phyloP scores from a whole-genome alignment of 2,113 vertebrate species.

The Campylorhamphus procurvoides region DNA sequence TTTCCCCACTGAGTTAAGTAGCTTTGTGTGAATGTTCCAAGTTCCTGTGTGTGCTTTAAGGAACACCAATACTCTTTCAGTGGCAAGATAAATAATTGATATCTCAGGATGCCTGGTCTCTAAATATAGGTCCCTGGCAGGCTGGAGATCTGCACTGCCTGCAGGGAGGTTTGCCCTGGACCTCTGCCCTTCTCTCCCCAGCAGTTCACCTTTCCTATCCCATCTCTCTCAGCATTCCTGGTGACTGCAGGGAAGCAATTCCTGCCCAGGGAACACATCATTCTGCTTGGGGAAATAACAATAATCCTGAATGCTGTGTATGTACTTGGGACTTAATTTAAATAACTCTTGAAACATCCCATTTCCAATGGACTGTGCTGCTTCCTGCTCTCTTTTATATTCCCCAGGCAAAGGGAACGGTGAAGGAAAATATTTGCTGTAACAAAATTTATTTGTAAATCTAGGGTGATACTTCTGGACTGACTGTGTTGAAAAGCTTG shows the following conservation, averaged over 20 bases:
- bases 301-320: not conserved
- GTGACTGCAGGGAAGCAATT: not conserved
- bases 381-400: not conserved
- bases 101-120: not conserved
- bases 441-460: not conserved
- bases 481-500: not conserved
- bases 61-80: not conserved
- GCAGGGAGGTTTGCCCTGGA: not conserved
- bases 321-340: not conserved
- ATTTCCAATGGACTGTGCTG: not conserved
- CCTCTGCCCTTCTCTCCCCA: not conserved
- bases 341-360: not conserved
- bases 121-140: not conserved
- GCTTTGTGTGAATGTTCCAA: not conserved
- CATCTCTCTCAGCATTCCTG: not conserved
- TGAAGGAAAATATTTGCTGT: not conserved
- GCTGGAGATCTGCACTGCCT: not conserved
- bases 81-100: not conserved
- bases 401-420: not conserved
- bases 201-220: not conserved
- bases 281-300: not conserved
- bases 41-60: not conserved
- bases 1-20: not conserved
- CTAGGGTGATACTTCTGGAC: not conserved
- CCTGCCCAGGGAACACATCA: not conserved